Evolutionary conservation across 2,888 invertebrate genomes (phyloP).

Genomic region (Augochlorella aurata): DNA sequence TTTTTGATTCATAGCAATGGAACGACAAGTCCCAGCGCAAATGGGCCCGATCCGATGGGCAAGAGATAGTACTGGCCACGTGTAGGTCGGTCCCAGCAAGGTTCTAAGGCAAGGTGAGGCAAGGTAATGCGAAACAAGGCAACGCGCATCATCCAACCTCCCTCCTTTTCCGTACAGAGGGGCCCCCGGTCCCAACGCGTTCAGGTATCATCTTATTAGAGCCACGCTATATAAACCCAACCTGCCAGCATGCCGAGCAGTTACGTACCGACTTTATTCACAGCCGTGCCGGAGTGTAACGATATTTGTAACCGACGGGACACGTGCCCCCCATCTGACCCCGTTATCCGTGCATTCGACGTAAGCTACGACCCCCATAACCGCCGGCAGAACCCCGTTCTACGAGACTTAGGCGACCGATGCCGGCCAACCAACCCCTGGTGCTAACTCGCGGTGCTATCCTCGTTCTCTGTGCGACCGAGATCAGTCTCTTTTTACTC

Average conservation of each 20-base stretch:
- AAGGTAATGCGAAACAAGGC: constrained; percentile 52
- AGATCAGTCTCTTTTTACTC: neutral
- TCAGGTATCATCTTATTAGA: constrained; percentile 81
- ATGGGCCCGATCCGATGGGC: neutral
- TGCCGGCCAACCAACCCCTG: constrained; percentile 14
- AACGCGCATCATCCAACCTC: constrained; percentile 58
- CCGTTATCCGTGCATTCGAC: constrained; percentile 35
- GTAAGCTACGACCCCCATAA: constrained; percentile 17
- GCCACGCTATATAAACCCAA: constrained; percentile 81
- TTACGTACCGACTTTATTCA: constrained; percentile 76
- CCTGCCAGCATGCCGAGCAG: constrained; percentile 78
- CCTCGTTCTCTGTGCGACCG: neutral
- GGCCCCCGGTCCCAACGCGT: constrained; percentile 63
- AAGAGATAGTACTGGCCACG: constrained; percentile 9
- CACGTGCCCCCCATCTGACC: constrained; percentile 44
- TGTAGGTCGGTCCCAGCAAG: constrained; percentile 54
- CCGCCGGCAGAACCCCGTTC: neutral
- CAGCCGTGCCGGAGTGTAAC: constrained; percentile 70
- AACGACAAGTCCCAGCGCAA: neutral
- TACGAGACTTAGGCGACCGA: neutral
- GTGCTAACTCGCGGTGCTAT: constrained; percentile 20
- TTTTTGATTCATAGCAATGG: neutral
- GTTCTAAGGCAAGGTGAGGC: constrained; percentile 68
- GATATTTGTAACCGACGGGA: constrained; percentile 32
- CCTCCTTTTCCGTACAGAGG: constrained; percentile 50